Conservation (phyloP, 1,140 invertebrate species). For the Dreissena polymorpha region DNA sequence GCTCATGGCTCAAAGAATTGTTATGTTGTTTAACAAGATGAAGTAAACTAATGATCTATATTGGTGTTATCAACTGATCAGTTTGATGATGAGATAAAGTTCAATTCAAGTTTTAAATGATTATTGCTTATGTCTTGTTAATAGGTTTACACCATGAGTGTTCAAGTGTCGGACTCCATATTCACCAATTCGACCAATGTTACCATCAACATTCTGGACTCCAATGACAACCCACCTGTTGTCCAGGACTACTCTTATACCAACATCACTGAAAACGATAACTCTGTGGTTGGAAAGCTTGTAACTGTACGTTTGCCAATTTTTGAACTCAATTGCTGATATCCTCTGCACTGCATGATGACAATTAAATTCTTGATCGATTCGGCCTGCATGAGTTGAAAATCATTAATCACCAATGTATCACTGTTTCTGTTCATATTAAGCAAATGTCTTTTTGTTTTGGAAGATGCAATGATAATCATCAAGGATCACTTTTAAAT, state of each 20-base stretch:
- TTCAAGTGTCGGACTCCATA: slow-evolving; percentile 63
- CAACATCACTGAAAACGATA: slow-evolving; percentile 97
- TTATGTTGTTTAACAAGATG: too few relatives aligned
- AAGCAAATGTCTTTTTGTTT: not conserved
- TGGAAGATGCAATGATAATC: not conserved
- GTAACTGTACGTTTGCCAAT: slow-evolving; percentile 51
- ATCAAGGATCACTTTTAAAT: too few relatives aligned
- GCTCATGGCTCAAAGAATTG: too few relatives aligned
- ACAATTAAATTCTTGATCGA: not conserved
- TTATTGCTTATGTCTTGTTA: too few relatives aligned
- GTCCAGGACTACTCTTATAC: slow-evolving; percentile 82
- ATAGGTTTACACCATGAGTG: slow-evolving; percentile 54
- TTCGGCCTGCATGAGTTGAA: not conserved
- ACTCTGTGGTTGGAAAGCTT: slow-evolving; percentile 37
- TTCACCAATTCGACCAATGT: slow-evolving; percentile 81
- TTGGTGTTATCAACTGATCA: too few relatives aligned
- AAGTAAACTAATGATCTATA: too few relatives aligned
- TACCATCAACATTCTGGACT: slow-evolving; percentile 57
- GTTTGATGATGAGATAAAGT: too few relatives aligned
- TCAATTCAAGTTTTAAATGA: too few relatives aligned
- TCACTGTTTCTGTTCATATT: not conserved
- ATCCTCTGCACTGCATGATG: not conserved
- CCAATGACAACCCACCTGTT: slow-evolving; percentile 66
- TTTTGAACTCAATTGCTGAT: not conserved
- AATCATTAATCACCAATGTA: not conserved